phyloP scores from a whole-genome alignment of 2,888 invertebrate species.

The Cyclophora albipunctata region DNA sequence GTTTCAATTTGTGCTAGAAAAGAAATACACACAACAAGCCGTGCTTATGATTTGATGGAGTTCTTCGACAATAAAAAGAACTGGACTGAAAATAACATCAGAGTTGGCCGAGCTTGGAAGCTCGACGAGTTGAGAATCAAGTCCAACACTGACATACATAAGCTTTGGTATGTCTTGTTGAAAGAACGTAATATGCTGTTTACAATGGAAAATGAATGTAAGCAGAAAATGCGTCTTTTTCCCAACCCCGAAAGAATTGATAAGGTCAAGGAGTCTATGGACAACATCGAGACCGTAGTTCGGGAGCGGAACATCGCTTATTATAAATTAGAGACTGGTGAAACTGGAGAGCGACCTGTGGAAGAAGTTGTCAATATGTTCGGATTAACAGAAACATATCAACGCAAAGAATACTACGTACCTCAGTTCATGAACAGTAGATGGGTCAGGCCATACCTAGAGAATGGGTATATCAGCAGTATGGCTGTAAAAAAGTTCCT shows the following conservation, averaged over 20 bases:
- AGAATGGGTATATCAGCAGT: constrained; percentile 69
- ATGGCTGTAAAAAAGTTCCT: constrained; percentile 75
- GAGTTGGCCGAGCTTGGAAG: constrained; percentile 91
- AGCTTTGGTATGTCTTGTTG: constrained; percentile 92
- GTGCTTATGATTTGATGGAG: constrained; percentile 80
- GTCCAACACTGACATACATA: constrained; percentile 95
- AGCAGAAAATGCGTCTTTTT: constrained; percentile 79
- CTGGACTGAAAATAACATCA: constrained; percentile 85
- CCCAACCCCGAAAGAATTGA: constrained; percentile 95
- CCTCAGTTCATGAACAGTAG: constrained; percentile 80
- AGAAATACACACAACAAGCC: constrained; percentile 50
- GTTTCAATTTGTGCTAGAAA: too few relatives aligned
- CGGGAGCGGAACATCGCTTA: constrained; percentile 95
- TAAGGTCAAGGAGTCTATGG: constrained; percentile 96
- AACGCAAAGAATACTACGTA: constrained; percentile 77
- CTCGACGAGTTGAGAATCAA: constrained; percentile 94
- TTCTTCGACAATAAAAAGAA: constrained; percentile 92
- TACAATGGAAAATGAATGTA: constrained; percentile 94
- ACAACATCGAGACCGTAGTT: constrained; percentile 91
- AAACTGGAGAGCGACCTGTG: constrained; percentile 84
- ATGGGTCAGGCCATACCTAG: constrained; percentile 77
- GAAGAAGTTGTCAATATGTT: constrained; percentile 74
- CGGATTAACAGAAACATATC: constrained; percentile 76
- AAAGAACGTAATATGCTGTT: constrained; percentile 98
- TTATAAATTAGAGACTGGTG: constrained; percentile 90